Base-by-base conservation (phyloP, 2,797 vertebrate genomes). In the Molossus molossus region DNA sequence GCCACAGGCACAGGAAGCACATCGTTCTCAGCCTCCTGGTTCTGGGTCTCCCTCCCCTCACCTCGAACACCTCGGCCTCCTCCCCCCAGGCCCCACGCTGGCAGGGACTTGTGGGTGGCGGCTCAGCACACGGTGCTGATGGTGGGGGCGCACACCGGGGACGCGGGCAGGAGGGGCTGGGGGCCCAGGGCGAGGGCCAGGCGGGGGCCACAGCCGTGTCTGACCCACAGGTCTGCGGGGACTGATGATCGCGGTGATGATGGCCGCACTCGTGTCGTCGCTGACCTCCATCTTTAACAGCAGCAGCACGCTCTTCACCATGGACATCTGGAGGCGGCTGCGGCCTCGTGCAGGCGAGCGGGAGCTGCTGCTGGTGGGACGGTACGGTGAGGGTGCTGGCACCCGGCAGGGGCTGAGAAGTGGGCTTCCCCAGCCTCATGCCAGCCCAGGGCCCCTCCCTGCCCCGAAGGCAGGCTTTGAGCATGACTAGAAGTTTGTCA, bases 241-340 rank as follows among this genome's bases (percentile, higher is more conserved):
- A 1, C 98, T 99, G 20, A 99, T 99, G 99, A 99, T 99, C 0
- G 99, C 99, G 0, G 99, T 99, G 91, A 99, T 99, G 99, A 99
- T 99, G 99, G 99, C 99, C 0, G 99, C 99, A 0, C 99, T 99
- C 96, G 98, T 99, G 99, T 99, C 99, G 0, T 99, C 99, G 0
- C 98, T 99, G 97, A 99, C 99, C 8, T 99, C 99, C 97, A 98
- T 99, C 97, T 99, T 99, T 90, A 99, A 99, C 98, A 99, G 99
- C 98, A 99, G 99, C 98, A 99, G 99, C 97, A 99, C 99, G 0
- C 98, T 99, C 69, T 99, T 99, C 98, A 99, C 99, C 96, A 99
- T 99, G 99, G 99, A 99, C 98, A 99, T 99, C 98, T 99, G 99
- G 99, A 99, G 98, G 98, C 99, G 99, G 95, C 98, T 99, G 92